Evolutionary conservation across 1,140 invertebrate genomes (phyloP), one percentile per base, ranked within the genome.

Genomic region (Metaphire vulgaris): DNA sequence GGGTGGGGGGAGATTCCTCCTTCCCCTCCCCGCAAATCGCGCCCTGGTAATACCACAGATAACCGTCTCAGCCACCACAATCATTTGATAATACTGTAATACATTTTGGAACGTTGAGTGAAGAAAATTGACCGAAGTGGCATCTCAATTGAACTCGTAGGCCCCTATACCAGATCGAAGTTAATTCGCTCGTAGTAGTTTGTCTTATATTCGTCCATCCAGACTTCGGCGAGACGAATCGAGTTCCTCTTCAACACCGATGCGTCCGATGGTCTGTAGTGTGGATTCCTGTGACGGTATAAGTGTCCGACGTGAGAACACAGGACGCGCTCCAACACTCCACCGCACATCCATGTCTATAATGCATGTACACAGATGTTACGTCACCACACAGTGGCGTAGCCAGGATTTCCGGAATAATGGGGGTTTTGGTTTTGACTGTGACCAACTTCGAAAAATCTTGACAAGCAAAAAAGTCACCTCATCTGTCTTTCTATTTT

Each of bases 281-380:
- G 83, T 28, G 84, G 84, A 21, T 80, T 77, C 31, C 81, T 76
- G 33, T 81, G 75, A 15, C 96, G 89, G 84, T 99, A 99, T 26
- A 99, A 90, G 85, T 99, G 97, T 0, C 95, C 97, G 0, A 99
- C 96, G 83, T 96, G 92, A 14, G 95, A 97, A 85, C 97, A 99
- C 0, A 96, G 94, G 0, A 92, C 91, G 69, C 98, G 97, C 87
- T 98, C 94, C 0, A 99, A 90, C 69, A 89, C 89, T 0, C 96
- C 97, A 0, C 56, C 56, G 56, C 56, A 65, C 56, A 65, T 65
- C 56, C 56, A 65, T 26, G 26, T 26, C 56, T 95, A 31, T 31
- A 28, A 69, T 15, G 15, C 15, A 72, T 15, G 29, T 33, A 56
- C 34, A 15, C 33, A 72, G 15, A 34, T 34, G 33, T 34, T 14